phyloP scores from a whole-genome alignment of 2,113 vertebrate species.

The Mormyrus lacerda region DNA sequence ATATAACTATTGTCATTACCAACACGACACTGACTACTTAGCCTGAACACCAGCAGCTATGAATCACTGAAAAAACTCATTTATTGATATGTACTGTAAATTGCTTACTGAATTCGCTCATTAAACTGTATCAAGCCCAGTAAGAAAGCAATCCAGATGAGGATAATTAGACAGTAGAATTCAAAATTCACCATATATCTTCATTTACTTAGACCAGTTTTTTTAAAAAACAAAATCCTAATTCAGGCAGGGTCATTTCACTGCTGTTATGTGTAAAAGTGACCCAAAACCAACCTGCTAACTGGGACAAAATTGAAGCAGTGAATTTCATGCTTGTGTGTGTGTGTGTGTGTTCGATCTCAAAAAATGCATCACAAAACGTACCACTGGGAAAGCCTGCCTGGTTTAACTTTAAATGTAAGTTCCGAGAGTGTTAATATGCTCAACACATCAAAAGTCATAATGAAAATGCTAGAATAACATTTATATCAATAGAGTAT shows the following conservation, averaged over 20 bases:
- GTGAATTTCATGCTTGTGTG: not conserved
- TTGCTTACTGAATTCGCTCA: not conserved
- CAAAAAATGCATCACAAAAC: not conserved
- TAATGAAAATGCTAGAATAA: not conserved
- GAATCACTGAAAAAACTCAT: not conserved
- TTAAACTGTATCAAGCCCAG: not conserved
- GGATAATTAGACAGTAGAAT: slow-evolving; percentile 3
- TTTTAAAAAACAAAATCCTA: not conserved
- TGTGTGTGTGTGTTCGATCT: not conserved
- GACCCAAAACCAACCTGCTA: slow-evolving; percentile 4
- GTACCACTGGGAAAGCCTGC: not conserved
- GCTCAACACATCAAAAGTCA: not conserved
- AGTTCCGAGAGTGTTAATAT: not conserved
- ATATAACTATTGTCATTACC: not conserved
- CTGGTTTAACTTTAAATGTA: not conserved
- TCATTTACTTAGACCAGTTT: not conserved
- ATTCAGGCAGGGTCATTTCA: not conserved
- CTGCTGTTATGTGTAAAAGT: not conserved
- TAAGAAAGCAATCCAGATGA: not conserved
- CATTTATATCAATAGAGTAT: not conserved
- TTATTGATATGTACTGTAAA: not conserved
- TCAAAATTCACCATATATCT: not conserved
- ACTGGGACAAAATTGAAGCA: not conserved
- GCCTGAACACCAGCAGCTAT: not conserved
- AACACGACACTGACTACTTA: not conserved